phyloP scores from a whole-genome alignment of 1,140 invertebrate genomes.

The Drosophila melanica region DNA sequence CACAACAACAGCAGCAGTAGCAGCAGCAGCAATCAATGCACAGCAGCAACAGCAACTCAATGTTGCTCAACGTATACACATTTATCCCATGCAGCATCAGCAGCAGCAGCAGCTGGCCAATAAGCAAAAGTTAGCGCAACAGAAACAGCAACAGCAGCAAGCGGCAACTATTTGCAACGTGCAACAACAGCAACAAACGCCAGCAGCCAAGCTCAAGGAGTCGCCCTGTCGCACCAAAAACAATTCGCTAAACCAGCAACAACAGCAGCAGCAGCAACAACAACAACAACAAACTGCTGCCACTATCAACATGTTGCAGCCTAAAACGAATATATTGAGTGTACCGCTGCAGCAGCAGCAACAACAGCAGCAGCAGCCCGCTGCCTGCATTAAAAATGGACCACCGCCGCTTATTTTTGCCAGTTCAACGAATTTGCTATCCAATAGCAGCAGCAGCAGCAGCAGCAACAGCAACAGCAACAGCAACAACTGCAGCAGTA shows the following conservation, averaged over 20 bases:
- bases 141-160: constrained; percentile 42
- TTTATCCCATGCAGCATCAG: constrained; percentile 83
- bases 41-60: constrained; percentile 55
- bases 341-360: constrained; percentile 52
- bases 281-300: constrained; percentile 35
- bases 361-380: constrained; percentile 38
- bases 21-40: constrained; percentile 32
- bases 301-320: constrained; percentile 48
- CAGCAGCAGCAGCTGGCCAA: constrained; percentile 58
- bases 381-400: constrained; percentile 49
- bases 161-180: not conserved
- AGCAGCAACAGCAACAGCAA: constrained; percentile 38
- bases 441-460: constrained; percentile 43
- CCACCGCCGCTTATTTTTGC: constrained; percentile 67
- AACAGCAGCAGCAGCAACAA: constrained; percentile 26
- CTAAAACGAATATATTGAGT: constrained; percentile 47
- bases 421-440: constrained; percentile 62
- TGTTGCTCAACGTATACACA: constrained; percentile 76
- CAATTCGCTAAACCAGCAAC: constrained; percentile 24
- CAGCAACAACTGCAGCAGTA: constrained; percentile 31
- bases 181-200: constrained; percentile 21
- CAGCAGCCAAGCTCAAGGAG: constrained; percentile 48
- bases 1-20: constrained; percentile 8
- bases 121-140: constrained; percentile 61
- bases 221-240: constrained; percentile 35